Percentiles rank a stretch among this genome's conserved stretches.
Conservation (phyloP, 2,797 vertebrate species). For the Ptychadena robeensis region DNA sequence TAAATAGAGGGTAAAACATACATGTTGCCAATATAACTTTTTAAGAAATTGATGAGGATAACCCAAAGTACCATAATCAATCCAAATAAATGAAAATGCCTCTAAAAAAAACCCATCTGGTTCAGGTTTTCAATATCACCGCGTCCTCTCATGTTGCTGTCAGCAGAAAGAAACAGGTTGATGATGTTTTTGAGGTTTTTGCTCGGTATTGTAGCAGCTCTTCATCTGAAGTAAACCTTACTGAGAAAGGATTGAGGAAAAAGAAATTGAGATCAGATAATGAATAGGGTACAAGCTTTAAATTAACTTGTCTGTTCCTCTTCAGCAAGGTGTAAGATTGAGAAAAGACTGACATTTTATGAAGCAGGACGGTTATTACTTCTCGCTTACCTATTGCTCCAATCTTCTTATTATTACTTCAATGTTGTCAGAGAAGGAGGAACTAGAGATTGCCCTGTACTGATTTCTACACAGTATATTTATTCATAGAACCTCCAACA, state of each 20-base stretch:
- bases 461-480: not conserved
- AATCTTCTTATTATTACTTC: slow-evolving; percentile 21
- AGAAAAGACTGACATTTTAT: slow-evolving; percentile 41
- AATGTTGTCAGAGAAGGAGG: not conserved
- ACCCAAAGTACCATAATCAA: not conserved
- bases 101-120: slow-evolving; percentile 19
- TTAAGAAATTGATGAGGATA: not conserved
- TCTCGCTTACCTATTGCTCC: slow-evolving; percentile 15
- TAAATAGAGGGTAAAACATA: no score
- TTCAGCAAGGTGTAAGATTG: slow-evolving; percentile 20
- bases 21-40: no score
- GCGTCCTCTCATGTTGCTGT: slow-evolving; percentile 28
- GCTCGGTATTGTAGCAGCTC: slow-evolving; percentile 30
- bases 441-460: not conserved
- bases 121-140: slow-evolving; percentile 1
- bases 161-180: slow-evolving; percentile 34
- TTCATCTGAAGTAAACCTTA: slow-evolving; percentile 25
- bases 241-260: not conserved
- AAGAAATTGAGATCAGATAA: slow-evolving; percentile 43
- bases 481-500: not conserved
- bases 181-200: slow-evolving; percentile 41
- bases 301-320: slow-evolving; percentile 39
- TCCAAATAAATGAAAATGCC: no score
- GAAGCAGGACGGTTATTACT: slow-evolving; percentile 31
- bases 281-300: slow-evolving; percentile 33